Evolutionary conservation across 2,113 vertebrate species (phyloP).

Genomic region (Colossoma macropomum): DNA sequence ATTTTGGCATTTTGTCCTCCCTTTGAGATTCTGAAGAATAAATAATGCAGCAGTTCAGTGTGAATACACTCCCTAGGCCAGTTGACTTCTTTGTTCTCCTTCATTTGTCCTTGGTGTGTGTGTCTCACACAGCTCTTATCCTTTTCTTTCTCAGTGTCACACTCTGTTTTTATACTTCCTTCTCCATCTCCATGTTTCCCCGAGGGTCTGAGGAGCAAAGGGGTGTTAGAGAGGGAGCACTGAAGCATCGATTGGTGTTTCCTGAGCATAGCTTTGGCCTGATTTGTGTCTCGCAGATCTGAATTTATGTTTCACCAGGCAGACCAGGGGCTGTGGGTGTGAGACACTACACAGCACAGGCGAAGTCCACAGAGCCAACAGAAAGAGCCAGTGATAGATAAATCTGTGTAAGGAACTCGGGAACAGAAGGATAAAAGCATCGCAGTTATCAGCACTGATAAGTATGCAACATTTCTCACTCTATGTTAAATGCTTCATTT

Average conservation of each 20-base stretch:
- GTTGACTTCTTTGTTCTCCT: conserved; percentile 15
- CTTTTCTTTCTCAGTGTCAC: background rate
- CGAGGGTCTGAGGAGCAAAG: conserved; percentile 1
- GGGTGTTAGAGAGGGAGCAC: background rate
- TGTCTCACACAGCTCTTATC: background rate
- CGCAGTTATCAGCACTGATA: background rate
- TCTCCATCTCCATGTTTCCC: conserved; percentile 2
- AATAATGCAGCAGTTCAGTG: background rate
- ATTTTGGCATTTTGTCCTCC: background rate
- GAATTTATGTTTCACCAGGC: conserved; percentile 38
- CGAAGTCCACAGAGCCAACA: background rate
- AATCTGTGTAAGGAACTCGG: background rate
- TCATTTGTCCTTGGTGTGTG: conserved; percentile 38
- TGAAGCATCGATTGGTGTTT: conserved; percentile 30
- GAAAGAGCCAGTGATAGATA: conserved; percentile 5
- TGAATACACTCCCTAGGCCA: background rate
- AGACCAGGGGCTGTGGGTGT: background rate
- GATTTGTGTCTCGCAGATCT: conserved; percentile 44
- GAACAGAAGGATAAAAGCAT: background rate
- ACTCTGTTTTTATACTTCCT: background rate
- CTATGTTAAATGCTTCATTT: conserved; percentile 20
- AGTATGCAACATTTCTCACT: background rate
- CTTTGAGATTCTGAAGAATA: background rate
- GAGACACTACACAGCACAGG: conserved; percentile 8
- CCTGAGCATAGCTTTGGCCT: background rate